Evolutionary conservation across 2,797 vertebrate genomes (phyloP).

Genomic region (Lerista edwardsae): DNA sequence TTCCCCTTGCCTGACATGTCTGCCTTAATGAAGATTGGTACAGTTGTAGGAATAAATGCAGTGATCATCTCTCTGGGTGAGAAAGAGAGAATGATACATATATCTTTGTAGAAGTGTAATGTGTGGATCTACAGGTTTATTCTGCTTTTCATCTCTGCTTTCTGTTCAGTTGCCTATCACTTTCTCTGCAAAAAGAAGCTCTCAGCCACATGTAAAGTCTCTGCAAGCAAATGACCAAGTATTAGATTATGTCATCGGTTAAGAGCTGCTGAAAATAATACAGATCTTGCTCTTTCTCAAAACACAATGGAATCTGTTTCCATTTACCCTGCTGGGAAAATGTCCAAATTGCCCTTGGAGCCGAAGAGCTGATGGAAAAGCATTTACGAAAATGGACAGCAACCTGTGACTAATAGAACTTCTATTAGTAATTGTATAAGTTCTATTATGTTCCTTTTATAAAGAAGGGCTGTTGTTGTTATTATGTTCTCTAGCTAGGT

Average conservation of each 20-base stretch:
- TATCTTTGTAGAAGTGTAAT: too few relatives aligned
- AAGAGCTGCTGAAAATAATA: constrained; percentile 13
- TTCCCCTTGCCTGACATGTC: neutral
- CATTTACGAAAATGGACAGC: neutral
- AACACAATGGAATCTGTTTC: neutral
- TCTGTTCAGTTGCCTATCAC: neutral
- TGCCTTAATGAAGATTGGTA: too few relatives aligned
- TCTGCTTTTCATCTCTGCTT: neutral
- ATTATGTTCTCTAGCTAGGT: neutral
- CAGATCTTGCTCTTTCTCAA: neutral
- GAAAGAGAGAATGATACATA: too few relatives aligned
- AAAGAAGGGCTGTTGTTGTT: neutral
- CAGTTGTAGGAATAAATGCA: fast-evolving
- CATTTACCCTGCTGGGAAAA: neutral
- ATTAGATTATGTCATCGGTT: neutral
- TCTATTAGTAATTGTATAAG: neutral
- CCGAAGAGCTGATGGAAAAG: neutral
- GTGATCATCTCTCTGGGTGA: too few relatives aligned
- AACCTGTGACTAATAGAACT: neutral
- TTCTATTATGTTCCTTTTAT: neutral
- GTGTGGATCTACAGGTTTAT: too few relatives aligned
- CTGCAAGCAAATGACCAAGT: neutral
- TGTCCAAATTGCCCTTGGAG: constrained; percentile 24
- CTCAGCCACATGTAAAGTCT: neutral
- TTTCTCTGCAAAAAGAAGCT: neutral